A percentile compares a stretch with the other conserved stretches of the same genome.
Evolutionary conservation across 2,113 vertebrate genomes (phyloP).

Genomic region (Oncorhynchus tshawytscha): DNA sequence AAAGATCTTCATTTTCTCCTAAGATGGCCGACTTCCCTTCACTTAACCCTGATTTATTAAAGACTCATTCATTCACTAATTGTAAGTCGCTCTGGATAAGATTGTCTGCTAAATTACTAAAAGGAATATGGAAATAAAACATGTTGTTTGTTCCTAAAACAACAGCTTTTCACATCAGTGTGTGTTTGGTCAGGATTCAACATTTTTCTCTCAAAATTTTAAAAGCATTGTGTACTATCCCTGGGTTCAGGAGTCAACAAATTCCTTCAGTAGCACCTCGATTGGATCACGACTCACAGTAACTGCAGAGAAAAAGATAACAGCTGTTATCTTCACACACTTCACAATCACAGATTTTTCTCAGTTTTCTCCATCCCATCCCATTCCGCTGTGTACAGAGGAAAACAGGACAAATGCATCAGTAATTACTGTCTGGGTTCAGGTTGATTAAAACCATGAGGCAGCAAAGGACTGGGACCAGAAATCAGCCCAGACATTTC

Average conservation of each 20-base stretch:
- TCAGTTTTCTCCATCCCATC: conserved; percentile 33
- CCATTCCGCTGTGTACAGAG: conserved; percentile 26
- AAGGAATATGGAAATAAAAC: no score
- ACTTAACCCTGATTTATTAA: no score
- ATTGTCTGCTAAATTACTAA: no score
- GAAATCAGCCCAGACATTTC: conserved; percentile 6
- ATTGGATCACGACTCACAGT: conserved; percentile 60
- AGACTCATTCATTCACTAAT: no score
- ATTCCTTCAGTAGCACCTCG: conserved; percentile 63
- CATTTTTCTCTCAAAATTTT: conserved; percentile 20
- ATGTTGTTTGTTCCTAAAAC: neutral
- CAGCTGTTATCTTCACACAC: conserved; percentile 62
- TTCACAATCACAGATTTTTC: conserved; percentile 28
- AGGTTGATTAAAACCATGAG: neutral
- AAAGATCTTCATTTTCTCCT: no score
- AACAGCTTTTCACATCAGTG: neutral
- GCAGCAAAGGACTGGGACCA: conserved; percentile 15
- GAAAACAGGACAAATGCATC: conserved; percentile 21
- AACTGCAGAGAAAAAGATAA: conserved; percentile 72
- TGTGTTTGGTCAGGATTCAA: conserved; percentile 3
- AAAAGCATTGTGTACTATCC: conserved; percentile 37
- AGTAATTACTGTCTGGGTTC: conserved; percentile 15
- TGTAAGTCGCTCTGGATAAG: no score
- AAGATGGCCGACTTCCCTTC: no score
- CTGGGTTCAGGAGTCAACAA: conserved; percentile 65